Evolutionary conservation across 1,140 invertebrate genomes (phyloP).

Genomic region (Platyscapa corneri): DNA sequence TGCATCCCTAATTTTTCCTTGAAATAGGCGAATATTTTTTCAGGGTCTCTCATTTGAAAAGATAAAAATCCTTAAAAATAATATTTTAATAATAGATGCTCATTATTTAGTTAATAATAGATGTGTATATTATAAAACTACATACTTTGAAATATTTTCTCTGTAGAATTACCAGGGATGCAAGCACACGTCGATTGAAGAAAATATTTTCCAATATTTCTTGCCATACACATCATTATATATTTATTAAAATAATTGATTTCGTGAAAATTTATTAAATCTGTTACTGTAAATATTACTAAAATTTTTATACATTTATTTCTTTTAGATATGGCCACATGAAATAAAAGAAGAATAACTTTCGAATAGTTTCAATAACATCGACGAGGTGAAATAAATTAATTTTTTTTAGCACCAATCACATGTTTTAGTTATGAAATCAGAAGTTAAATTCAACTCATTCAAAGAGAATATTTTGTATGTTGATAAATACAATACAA

Average conservation of each 20-base stretch:
- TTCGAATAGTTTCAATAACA: neutral
- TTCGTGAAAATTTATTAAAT: neutral
- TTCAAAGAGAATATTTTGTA: too few species aligned
- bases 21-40: conserved; percentile 33
- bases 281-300: neutral
- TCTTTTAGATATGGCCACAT: neutral
- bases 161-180: conserved; percentile 16
- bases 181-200: conserved; percentile 31
- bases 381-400: neutral
- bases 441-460: too few species aligned
- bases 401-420: too few species aligned
- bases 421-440: too few species aligned
- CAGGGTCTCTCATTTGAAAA: neutral
- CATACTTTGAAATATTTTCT: conserved; percentile 35
- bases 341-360: neutral
- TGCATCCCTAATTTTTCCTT: conserved; percentile 48
- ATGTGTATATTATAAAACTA: neutral
- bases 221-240: conserved; percentile 7
- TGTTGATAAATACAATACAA: too few species aligned
- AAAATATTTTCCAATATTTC: conserved; percentile 16
- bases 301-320: neutral
- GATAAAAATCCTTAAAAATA: conserved; percentile 26
- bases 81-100: neutral
- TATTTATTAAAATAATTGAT: neutral
- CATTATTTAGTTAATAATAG: neutral